Conservation (phyloP, 2,888 invertebrate species). For the Ophion ellenae region DNA sequence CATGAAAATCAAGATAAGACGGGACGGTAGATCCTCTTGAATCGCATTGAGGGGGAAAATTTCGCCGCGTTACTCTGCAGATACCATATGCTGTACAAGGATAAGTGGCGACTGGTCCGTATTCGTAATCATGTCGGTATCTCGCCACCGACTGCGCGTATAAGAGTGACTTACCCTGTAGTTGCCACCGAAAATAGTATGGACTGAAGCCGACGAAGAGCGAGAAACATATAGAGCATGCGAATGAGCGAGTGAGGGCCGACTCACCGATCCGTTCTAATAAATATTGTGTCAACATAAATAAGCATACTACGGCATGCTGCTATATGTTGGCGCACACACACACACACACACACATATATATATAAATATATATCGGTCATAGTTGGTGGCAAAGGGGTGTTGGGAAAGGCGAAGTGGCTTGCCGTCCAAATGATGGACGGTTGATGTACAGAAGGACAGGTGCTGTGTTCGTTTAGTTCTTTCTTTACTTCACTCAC, state of each 20-base stretch:
- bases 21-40: background rate
- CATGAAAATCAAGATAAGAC: background rate
- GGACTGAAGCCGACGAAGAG: slow-evolving; percentile 47
- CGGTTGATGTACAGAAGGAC: slow-evolving; percentile 82
- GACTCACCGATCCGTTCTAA: slow-evolving; percentile 83
- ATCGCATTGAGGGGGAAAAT: slow-evolving; percentile 22
- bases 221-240: slow-evolving; percentile 60
- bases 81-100: slow-evolving; percentile 11
- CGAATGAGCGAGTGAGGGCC: slow-evolving; percentile 76
- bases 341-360: background rate
- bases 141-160: slow-evolving; percentile 20
- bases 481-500: slow-evolving; percentile 63
- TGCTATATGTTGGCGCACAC: slow-evolving; percentile 39
- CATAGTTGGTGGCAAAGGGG: slow-evolving; percentile 51
- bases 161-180: slow-evolving; percentile 41
- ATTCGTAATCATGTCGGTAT: slow-evolving; percentile 39
- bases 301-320: slow-evolving; percentile 79
- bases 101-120: slow-evolving; percentile 59
- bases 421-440: slow-evolving; percentile 78
- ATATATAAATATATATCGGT: slow-evolving; percentile 44
- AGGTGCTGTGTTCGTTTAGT: slow-evolving; percentile 78
- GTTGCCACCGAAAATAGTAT: slow-evolving; percentile 61
- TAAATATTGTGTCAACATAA: slow-evolving; percentile 84
- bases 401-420: slow-evolving; percentile 63
- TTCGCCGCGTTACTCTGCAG: slow-evolving; percentile 9